A percentile compares a stretch with the other conserved stretches of the same genome.
Evolutionary conservation across 2,113 vertebrate species (phyloP).

Genomic region (Pachyramphus minor): DNA sequence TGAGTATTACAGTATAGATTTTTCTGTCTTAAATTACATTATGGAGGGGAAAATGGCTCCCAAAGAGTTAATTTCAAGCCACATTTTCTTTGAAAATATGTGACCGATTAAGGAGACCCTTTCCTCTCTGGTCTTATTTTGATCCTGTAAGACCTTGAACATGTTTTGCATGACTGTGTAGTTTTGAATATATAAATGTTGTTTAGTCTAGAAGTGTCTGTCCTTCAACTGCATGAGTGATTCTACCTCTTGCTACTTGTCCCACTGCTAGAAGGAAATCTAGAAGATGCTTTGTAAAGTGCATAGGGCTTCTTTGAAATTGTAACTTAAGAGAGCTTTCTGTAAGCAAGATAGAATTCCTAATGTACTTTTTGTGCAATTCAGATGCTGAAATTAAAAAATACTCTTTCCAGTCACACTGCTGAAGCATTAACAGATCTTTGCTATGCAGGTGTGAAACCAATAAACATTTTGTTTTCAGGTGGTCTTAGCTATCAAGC

Average conservation of each 20-base stretch:
- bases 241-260: not conserved
- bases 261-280: not conserved
- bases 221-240: not conserved
- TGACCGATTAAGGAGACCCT: not conserved
- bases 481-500: not conserved
- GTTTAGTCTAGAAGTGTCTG: not conserved
- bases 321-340: not conserved
- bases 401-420: not conserved
- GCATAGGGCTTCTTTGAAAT: not conserved
- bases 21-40: not conserved
- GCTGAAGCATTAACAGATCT: not conserved
- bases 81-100: not conserved
- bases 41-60: not conserved
- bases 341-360: not conserved
- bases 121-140: fast-evolving
- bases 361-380: not conserved
- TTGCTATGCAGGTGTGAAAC: not conserved
- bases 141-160: not conserved
- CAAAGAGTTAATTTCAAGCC: not conserved
- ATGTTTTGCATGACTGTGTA: not conserved
- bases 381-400: not conserved
- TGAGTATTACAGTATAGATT: not conserved
- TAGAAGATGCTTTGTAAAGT: not conserved
- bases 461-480: not conserved
- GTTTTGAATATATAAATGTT: not conserved